Base-by-base conservation (phyloP, 2,888 invertebrate species). In the Prosopocoilus inquinatus region DNA sequence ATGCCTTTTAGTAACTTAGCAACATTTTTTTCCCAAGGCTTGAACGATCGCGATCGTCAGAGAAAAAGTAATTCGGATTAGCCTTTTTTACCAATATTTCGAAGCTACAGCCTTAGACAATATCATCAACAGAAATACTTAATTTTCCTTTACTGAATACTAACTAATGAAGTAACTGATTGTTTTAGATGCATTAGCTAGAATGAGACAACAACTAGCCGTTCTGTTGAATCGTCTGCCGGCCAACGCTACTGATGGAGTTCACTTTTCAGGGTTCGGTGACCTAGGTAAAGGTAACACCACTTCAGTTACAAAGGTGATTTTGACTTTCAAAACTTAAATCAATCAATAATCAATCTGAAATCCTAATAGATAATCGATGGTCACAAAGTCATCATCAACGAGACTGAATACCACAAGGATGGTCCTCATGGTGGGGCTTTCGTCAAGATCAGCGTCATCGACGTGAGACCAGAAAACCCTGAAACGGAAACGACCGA, bases 341-440 rank as follows among this genome's bases (percentile, higher is more conserved):
- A 11, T 7, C 9, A 9, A 36, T 36, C 9, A 36, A 36, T n/a
- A n/a, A n/a, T 7, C 3, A 9, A 11, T 5, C 9, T 36, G 9
- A 36, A 36, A 28, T 83, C 87, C 64, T 28, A 69, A 81, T 44
- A 82, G 82, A 61, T 81, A 9, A 78, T 82, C 62, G 74, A 80
- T 58, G 81, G 81, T 41, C 81, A 82, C 67, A 76, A 79, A 32
- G 80, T 82, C 43, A 79, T 80, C 32, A 76, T 82, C 57, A 82
- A 82, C 67, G 80, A 81, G 64, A 82, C 82, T 1, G 78, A 78
- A 49, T 82, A 79, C 71, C 70, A 72, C 38, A 78, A 79, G 69
- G 60, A 64, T 15, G 60, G 58, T 32, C 51, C 39, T 20, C 55
- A 58, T 32, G 53, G 43, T 12, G 52, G 59, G 33, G 56, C 58